Evolutionary conservation across 2,797 vertebrate genomes (phyloP).

Genomic region (Darevskia nairensis): DNA sequence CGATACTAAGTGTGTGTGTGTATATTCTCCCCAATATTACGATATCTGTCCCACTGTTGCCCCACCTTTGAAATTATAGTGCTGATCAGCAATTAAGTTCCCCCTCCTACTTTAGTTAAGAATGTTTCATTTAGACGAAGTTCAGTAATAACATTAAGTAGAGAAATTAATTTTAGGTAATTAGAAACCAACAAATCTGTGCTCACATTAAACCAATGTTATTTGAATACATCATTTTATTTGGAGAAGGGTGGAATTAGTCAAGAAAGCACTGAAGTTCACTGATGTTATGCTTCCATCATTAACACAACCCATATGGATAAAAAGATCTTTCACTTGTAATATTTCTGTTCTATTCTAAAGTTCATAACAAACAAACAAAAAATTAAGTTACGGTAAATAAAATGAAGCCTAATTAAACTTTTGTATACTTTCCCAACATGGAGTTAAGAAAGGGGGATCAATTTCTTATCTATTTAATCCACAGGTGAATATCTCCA

Average conservation of each 20-base stretch:
- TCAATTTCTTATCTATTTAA: background rate
- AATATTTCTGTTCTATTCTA: background rate
- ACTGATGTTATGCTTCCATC: background rate
- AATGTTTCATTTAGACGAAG: conserved; percentile 43
- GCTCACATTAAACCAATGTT: background rate
- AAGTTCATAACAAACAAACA: background rate
- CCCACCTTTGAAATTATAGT: conserved; percentile 59
- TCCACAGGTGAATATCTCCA: conserved; percentile 2
- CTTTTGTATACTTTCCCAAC: background rate
- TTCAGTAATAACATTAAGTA: conserved; percentile 71
- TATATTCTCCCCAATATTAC: conserved; percentile 50
- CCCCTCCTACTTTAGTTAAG: conserved; percentile 39
- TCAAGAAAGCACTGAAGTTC: conserved; percentile 21
- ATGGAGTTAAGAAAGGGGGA: conserved; percentile 7
- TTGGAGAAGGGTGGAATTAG: conserved; percentile 29
- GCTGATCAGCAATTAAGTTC: conserved; percentile 18
- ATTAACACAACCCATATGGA: conserved; percentile 24
- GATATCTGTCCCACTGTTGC: conserved; percentile 63
- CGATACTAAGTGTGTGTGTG: too few relatives aligned
- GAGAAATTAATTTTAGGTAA: conserved; percentile 60
- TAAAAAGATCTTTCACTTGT: conserved; percentile 27
- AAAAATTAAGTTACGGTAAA: background rate
- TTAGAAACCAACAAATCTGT: background rate
- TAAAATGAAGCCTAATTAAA: conserved; percentile 23
- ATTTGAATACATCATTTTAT: background rate